Evolutionary conservation across 2,797 vertebrate genomes (phyloP), one percentile per base, ranked within the genome.

Genomic region (Ctenosaura bakeri): DNA sequence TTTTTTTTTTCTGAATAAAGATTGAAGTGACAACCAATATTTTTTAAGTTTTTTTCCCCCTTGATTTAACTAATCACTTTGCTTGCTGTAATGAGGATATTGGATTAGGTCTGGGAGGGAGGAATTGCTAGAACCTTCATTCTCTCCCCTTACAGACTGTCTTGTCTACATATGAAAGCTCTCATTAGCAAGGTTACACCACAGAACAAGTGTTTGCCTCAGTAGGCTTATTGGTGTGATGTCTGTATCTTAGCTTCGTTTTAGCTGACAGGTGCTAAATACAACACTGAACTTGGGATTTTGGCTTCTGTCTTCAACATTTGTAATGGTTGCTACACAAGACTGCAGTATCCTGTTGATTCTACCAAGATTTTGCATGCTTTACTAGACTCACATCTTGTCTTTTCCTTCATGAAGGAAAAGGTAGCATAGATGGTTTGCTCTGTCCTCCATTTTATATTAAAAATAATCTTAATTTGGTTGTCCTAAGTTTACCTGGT

Each of bases 81-180:
- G 26, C 32, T 2, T 69, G 3, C 1, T 77, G 0, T 86, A 0
- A n/a, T 1, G 14, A 46, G 46, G 0, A 0, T 0, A 5, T 8
- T 7, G 2, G 6, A 0, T 35, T 89, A 32, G 26, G 79, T 76
- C 12, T 0, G 81, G 22, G 35, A 2, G 26, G 24, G 29, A 2
- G 14, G 38, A 78, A 64, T 50, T 16, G 8, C 1, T 89, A 35
- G 12, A 88, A 88, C 38, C 1, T 62, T 42, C 1, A 32, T 24
- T 0, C 1, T 29, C 90, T 29, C 80, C 52, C 83, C 42, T 90
- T 18, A 78, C 42, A 22, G 71, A 74, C n/a, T 46, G 2, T 62
- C 26, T 78, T 87, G 42, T 87, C 38, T 46, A 87, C 52, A 66
- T 54, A 56, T 35, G n/a, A 74, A 54, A 86, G 38, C 85, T 46